phyloP scores from a whole-genome alignment of 2,113 vertebrate genomes.

The Anoura caudifer region DNA sequence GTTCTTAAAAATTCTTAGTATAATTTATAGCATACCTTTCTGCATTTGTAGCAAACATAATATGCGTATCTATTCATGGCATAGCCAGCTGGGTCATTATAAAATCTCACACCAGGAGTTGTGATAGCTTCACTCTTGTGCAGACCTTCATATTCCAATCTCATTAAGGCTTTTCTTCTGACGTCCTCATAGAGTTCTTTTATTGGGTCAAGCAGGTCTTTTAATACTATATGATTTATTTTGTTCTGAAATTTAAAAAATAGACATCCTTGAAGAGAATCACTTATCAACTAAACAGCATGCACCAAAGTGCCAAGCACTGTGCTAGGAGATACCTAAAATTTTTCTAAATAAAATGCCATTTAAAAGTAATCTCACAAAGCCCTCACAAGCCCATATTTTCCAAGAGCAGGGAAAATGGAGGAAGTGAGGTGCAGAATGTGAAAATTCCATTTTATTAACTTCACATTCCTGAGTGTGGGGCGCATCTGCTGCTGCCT shows the following conservation, averaged over 20 bases:
- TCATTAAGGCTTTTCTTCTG: conserved; percentile 97
- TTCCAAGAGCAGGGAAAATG: not conserved
- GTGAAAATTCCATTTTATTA: not conserved
- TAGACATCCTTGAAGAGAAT: conserved; percentile 3
- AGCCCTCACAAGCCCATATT: not conserved
- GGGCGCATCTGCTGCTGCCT: not conserved
- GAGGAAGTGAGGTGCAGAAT: not conserved
- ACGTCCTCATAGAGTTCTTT: conserved; percentile 99
- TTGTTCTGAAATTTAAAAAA: conserved; percentile 89
- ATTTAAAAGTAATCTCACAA: not conserved
- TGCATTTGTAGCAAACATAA: conserved; percentile 99
- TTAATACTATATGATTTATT: conserved; percentile 98
- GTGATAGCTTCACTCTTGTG: conserved; percentile 99
- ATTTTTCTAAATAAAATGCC: not conserved
- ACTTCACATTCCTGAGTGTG: not conserved
- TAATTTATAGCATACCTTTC: conserved; percentile 87
- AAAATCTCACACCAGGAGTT: conserved; percentile 95
- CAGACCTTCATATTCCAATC: conserved; percentile 96
- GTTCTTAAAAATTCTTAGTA: not conserved
- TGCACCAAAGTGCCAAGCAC: not conserved
- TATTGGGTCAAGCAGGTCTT: conserved; percentile 97
- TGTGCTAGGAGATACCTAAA: not conserved
- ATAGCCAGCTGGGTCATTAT: conserved; percentile 96
- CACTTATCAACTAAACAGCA: not conserved
- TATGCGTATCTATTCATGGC: conserved; percentile 99